Percentiles rank a stretch among this genome's conserved stretches.
Conservation (phyloP, 2,888 invertebrate genomes). For the Parochlus steinenii region DNA sequence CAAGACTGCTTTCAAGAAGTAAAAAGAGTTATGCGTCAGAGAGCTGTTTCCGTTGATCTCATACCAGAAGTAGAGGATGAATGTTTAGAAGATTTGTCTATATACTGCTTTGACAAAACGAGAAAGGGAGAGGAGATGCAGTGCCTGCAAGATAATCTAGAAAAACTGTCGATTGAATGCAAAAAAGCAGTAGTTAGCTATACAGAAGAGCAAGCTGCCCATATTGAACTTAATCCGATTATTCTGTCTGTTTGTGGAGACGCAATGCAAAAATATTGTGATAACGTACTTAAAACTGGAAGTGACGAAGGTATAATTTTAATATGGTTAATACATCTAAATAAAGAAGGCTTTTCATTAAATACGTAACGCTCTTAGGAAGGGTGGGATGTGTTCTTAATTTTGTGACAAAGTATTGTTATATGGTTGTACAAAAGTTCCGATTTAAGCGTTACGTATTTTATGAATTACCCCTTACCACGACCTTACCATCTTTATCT, state of each 20-base stretch:
- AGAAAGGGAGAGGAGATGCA: constrained; percentile 80
- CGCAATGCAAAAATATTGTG: constrained; percentile 62
- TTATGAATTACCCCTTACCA: too few relatives aligned
- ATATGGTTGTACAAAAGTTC: too few relatives aligned
- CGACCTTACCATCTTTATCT: too few relatives aligned
- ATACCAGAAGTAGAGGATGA: constrained; percentile 86
- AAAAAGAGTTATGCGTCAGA: constrained; percentile 77
- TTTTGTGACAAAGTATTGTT: too few relatives aligned
- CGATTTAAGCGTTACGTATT: too few relatives aligned
- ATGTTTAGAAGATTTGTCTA: constrained; percentile 74
- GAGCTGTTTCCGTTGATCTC: constrained; percentile 82
- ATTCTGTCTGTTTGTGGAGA: constrained; percentile 67
- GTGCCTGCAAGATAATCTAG: constrained; percentile 77
- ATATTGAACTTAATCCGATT: constrained; percentile 77
- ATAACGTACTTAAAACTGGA: constrained; percentile 44
- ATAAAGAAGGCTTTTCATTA: too few relatives aligned
- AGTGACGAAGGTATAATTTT: constrained; percentile 43
- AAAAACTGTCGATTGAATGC: constrained; percentile 50
- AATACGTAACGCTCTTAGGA: too few relatives aligned
- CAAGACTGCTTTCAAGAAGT: constrained; percentile 56
- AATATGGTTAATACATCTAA: neutral
- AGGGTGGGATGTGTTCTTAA: too few relatives aligned
- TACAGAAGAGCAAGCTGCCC: constrained; percentile 79
- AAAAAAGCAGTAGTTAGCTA: constrained; percentile 57
- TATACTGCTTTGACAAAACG: constrained; percentile 68